Evolutionary conservation across 2,797 vertebrate species (phyloP), one percentile per base, ranked within the genome.

Genomic region (Propithecus perrieri): DNA sequence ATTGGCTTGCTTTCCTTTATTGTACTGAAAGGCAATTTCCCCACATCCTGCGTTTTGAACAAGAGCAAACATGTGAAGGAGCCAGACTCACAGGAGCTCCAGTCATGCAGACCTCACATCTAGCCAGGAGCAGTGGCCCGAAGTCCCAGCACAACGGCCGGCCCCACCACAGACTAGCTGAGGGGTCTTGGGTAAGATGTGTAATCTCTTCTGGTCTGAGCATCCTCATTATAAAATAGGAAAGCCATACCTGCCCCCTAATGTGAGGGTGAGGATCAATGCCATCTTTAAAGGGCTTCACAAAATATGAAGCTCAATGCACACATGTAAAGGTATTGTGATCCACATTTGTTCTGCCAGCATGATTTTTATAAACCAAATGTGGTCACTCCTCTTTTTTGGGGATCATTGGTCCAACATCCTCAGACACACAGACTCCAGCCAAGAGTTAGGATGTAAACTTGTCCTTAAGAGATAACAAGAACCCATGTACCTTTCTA

Each of bases 1-100:
- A 96, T 89, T 50, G 14, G 69, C 93, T 96, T 92, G 61, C 67
- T 76, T 95, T 93, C 95, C 91, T 94, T 84, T 94, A 91, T 97
- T 97, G 91, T 96, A 88, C 83, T 78, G 50, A 63, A 81, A 95
- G 48, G 92, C 76, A 92, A 61, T 95, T 97, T 94, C 92, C 94
- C 96, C 96, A 97, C 85, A 97, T 97, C 97, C 98, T 97, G 96
- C 22, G 3, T 95, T 74, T 92, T 71, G 92, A 96, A 97, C 98
- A 95, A 96, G 98, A 97, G 96, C 95, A 35, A 96, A 97, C 98
- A 97, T 24, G 97, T 48, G 80, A 80, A 80, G 43, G 83, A 97
- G 83, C 69, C 89, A 93, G 65, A 78, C 71, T 46, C 67, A n/a
- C 26, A 26, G 79, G 7, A 65, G 92, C 53, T 71, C 89, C 10